Base-by-base conservation (phyloP, 2,888 invertebrate species). In the Brachypterus glaber region DNA sequence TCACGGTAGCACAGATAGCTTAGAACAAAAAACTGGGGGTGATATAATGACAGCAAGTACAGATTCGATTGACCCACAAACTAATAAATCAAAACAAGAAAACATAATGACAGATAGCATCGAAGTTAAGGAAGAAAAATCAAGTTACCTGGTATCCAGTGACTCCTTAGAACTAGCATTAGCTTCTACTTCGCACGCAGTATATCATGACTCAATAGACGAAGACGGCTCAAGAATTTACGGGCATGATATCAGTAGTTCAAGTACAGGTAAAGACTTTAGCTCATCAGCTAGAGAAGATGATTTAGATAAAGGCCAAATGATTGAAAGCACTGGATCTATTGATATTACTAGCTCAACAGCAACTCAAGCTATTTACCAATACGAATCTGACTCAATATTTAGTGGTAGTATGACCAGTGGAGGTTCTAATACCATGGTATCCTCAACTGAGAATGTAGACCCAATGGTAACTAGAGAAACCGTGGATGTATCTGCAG, bases 381-480 rank as follows among this genome's bases (percentile, higher is more conserved):
- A 85, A 58, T 84, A 82, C 48, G 86, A 87, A 62, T 82, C 82
- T 0, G 86, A 87, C 55, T 88, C 87, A 0, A 77, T 85, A 25
- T 85, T 86, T 80, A 86, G 87, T 1, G 85, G 86, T 36, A 87
- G 87, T 61, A 76, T 86, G 36, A 86, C 87, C 13, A 87, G 87
- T 61, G 77, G 75, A 46, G 86, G 85, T 48, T 87, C 87, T 39
- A 86, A 85, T 61, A 87, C 87, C 9, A 77, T 88, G 73, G 82
- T 88, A 36, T 86, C 87, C 15, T 81, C 81, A 12, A 71, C 79
- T 48, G 82, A 82, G 54, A 79, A 77, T 14, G 63, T 81, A 51
- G 81, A 80, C 55, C 75, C 76, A 8, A 58, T 70, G 32, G 71
- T 70, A 1, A 69, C 70, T 44, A 63, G 70, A 60, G 71, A 73